Base-by-base conservation (phyloP, 2,113 vertebrate species). In the Cephalopholis sonnerati region DNA sequence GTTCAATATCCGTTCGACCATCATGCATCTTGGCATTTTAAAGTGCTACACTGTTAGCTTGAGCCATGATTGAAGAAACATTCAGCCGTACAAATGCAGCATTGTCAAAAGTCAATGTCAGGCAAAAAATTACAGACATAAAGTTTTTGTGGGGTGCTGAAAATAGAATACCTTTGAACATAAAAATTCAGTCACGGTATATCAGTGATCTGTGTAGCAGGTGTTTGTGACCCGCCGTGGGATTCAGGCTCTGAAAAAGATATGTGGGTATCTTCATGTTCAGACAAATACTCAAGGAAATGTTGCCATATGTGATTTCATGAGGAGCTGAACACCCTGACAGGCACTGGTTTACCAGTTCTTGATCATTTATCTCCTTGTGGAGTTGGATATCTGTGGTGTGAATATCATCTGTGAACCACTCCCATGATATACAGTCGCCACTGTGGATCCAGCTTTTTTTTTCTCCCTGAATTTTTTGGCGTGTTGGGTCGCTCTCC, bases 341-440 rank as follows among this genome's bases (percentile, higher is more conserved):
- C 58, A 61, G 13, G 18, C 39, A 54, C 32, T 12, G 54, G 50
- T 64, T 13, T 58, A 70, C 15, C 51, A 50, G 64, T 80, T 77
- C 55, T 74, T 41, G 29, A 70, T 57, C 51, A 66, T 68, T 78
- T 53, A 63, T 73, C 16, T 69, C 48, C 77, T 11, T 46, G 27
- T 75, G 48, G 67, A 61, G 58, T 61, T 72, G 25, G 5, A 77
- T 64, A 41, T 83, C 24, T 3, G 20, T 50, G 68, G 41, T 80
- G 70, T 74, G 36, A 82, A 64, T 29, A 71, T 79, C 29, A 85
- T 76, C n/a, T 80, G 54, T 79, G 32, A 77, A 63, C 27, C 32
- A 46, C 59, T 67, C 22, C 22, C 32, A 55, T 53, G 59, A 70
- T 71, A 22, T 39, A 80, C 24, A 67, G 61, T 62, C 10, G 46